Evolutionary conservation across 2,888 invertebrate species (phyloP).

Genomic region (Drosophila kambysellisi): DNA sequence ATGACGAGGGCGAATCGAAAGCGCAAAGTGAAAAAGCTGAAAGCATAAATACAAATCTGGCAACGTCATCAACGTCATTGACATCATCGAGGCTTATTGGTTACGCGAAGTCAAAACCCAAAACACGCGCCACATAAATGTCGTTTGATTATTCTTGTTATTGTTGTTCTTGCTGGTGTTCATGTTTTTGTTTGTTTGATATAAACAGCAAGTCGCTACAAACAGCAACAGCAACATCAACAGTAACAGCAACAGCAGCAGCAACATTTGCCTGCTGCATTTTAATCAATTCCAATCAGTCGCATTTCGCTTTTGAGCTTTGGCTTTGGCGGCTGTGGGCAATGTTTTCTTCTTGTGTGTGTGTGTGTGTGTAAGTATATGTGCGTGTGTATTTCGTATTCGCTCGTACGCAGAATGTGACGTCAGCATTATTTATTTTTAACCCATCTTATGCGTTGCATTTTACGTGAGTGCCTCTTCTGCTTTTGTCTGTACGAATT

Average conservation of each 20-base stretch:
- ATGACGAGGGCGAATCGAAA: conserved; percentile 42
- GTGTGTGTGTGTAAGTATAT: neutral
- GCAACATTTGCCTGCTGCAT: conserved; percentile 58
- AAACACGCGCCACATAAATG: conserved; percentile 47
- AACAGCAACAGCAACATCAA: conserved; percentile 11
- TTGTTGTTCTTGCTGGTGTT: conserved; percentile 5
- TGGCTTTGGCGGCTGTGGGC: conserved; percentile 14
- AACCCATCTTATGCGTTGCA: conserved; percentile 59
- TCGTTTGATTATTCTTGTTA: conserved; percentile 23
- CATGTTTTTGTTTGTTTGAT: conserved; percentile 19
- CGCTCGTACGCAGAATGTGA: conserved; percentile 65
- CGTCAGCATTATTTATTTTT: conserved; percentile 76
- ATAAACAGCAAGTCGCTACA: conserved; percentile 40
- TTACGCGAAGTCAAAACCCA: conserved; percentile 29
- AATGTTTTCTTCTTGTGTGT: neutral
- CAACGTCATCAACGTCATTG: conserved; percentile 61
- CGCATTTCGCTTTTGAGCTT: conserved; percentile 45
- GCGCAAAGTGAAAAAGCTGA: conserved; percentile 26
- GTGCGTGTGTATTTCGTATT: conserved; percentile 6
- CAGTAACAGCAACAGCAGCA: conserved; percentile 25
- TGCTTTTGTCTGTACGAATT: conserved; percentile 68
- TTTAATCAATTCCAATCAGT: conserved; percentile 77
- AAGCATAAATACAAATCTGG: conserved; percentile 43
- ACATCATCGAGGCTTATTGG: conserved; percentile 57
- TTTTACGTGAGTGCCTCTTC: conserved; percentile 30